Evolutionary conservation across 2,888 invertebrate species (phyloP), one percentile per base, ranked within the genome.

Genomic region (Margaritifera margaritifera): DNA sequence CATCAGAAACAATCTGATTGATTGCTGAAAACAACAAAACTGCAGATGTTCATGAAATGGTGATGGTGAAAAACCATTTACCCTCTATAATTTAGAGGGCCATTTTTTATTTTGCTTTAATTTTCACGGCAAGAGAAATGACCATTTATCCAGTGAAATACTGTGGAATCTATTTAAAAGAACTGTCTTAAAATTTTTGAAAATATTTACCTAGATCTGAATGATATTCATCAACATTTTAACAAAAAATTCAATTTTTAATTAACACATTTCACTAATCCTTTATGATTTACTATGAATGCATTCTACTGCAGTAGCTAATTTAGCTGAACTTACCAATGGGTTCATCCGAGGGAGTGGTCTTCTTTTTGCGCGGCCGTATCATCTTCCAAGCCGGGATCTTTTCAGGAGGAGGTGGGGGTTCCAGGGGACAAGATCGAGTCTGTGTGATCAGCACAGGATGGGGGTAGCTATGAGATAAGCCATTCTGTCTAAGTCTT

Each of bases 371-470:
- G 24, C 82, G 75, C 5, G 89, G 89, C 54, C 90, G 77, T 64
- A 90, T 90, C 20, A 87, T 82, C 75, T 90, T 90, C 90, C 90
- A 90, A 22, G 87, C 81, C 0, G 89, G 89, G 15, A 89, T 80
- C 61, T 82, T 80, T 72, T 88, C 87, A 8, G 87, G 87, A 11
- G 88, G 87, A 11, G 87, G 86, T 8, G 89, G 89, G n/a, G 87
- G 88, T 64, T 88, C 88, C 52, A 90, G 78, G 19, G 90, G 89
- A 64, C 88, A 87, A 20, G 87, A 84, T n/a, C 90, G 74, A n/a
- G 88, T 89, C 80, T 89, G 87, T 8, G 86, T 87, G 60, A 90
- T 76, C 75, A 85, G 82, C 50, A 90, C 87, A 0, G 89, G 88
- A 75, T 90, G 89, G 6, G 90, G 87, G 75, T 88, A 88, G 58